Base-by-base conservation (phyloP, 2,113 vertebrate species). In the Drymodes brunneopygia region DNA sequence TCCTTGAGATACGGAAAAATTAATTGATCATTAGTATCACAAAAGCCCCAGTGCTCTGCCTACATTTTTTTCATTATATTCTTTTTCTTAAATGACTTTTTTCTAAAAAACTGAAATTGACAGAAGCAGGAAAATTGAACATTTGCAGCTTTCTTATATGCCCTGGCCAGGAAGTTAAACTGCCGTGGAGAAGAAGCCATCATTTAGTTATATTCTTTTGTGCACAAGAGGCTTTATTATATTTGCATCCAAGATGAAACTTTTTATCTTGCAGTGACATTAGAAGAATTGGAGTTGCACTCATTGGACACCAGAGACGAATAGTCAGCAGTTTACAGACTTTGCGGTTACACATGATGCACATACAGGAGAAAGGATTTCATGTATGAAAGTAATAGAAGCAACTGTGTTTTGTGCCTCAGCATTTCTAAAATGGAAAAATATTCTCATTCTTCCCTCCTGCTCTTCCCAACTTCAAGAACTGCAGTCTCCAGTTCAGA, bases 251-350 rank as follows among this genome's bases (percentile, higher is more conserved):
- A 81, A 82, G 87, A 58, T 90, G 33, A 91, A 88, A 86, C 36
- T 81, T 95, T 97, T 94, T 97, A 91, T 95, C 69, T 97, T 97
- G 96, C 98, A 99, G 99, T 98, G 99, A 99, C 95, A 97, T 99
- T 98, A 98, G 99, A 98, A 98, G 98, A 98, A 98, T 99, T 94
- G 99, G 99, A 86, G 98, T 99, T 96, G 98, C 98, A 94, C 98
- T 99, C 96, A 99, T 99, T 97, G 99, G 99, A 97, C 99, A 99
- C 97, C 99, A 99, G 98, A 98, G 99, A 98, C 98, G 99, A 96
- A 99, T 99, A 98, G 98, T 99, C 98, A 99, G 99, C 99, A 99
- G 99, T 96, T 98, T 99, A 98, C 99, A 99, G 98, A 99, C 98
- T 95, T 98, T 99, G 96, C 98, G 99, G 95, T 98, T 99, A 93